Conservation (phyloP, 2,797 vertebrate species). For the Salmo trutta region DNA sequence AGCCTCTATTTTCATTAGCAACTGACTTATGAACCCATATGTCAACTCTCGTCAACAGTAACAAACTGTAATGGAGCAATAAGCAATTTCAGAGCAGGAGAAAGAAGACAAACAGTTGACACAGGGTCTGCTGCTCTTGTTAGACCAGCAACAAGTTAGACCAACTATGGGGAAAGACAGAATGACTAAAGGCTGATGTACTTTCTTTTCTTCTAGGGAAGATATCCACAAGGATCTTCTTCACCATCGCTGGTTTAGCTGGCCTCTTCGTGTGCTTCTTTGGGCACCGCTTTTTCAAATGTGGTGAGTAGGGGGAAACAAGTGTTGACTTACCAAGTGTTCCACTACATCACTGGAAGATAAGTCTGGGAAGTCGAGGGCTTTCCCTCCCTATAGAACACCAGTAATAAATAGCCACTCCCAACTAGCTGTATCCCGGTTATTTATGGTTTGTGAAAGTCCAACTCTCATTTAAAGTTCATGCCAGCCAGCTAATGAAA, state of each 20-base stretch:
- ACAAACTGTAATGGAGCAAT: background rate
- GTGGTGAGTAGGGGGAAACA: conserved; percentile 75
- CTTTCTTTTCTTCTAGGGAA: conserved; percentile 74
- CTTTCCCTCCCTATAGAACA: background rate
- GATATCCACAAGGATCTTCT: conserved; percentile 88
- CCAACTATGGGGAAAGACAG: background rate
- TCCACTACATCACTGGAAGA: background rate
- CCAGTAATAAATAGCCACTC: background rate
- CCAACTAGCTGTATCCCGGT: background rate
- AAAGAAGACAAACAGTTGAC: background rate
- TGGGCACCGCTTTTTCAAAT: conserved; percentile 95
- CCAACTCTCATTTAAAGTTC: background rate
- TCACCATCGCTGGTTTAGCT: conserved; percentile 82
- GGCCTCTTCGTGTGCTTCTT: conserved; percentile 92
- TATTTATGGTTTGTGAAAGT: background rate
- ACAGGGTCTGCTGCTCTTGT: background rate
- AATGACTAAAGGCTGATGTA: background rate
- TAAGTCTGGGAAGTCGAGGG: background rate
- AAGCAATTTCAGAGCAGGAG: background rate
- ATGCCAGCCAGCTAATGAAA: background rate
- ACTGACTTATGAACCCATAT: background rate
- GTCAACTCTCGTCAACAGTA: background rate
- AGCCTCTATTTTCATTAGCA: background rate
- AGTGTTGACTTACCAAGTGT: background rate
- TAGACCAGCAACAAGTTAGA: background rate